Percentiles rank a stretch among this genome's conserved stretches.
Conservation (phyloP, 1,140 invertebrate genomes). For the Drosophila ambigua region DNA sequence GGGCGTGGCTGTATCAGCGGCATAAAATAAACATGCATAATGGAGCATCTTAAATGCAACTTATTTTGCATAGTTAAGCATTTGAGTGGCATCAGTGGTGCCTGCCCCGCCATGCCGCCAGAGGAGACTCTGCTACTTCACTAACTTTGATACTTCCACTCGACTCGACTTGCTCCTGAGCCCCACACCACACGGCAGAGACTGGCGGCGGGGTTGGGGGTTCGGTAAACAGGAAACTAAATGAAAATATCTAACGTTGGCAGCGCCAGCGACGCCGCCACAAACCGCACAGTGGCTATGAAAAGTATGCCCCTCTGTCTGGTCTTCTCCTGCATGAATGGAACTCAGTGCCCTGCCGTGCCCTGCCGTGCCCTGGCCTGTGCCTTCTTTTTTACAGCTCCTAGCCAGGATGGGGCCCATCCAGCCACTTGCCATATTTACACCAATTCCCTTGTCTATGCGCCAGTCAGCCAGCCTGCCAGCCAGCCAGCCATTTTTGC, state of each 20-base stretch:
- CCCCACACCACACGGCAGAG: too few relatives aligned
- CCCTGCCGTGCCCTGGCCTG: not conserved
- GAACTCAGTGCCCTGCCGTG: constrained; percentile 6
- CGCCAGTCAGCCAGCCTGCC: not conserved
- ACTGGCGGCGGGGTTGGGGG: too few relatives aligned
- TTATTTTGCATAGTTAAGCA: constrained; percentile 83
- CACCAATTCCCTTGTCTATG: constrained; percentile 76
- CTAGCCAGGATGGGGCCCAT: constrained; percentile 4
- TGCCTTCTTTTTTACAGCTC: constrained; percentile 23
- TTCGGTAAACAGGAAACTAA: constrained; percentile 70
- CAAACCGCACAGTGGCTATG: constrained; percentile 66
- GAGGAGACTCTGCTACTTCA: constrained; percentile 58
- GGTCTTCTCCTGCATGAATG: constrained; percentile 31
- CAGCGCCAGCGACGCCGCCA: constrained; percentile 36
- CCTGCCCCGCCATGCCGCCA: constrained; percentile 6
- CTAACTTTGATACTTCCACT: constrained; percentile 81
- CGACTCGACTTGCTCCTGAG: constrained; percentile 51
- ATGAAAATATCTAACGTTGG: constrained; percentile 80
- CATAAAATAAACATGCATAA: constrained; percentile 80
- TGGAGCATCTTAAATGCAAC: constrained; percentile 82
- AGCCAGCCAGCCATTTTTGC: constrained; percentile 55
- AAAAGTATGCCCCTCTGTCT: constrained; percentile 63
- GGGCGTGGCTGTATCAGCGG: constrained; percentile 67
- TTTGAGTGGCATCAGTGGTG: constrained; percentile 67
- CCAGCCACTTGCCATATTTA: constrained; percentile 77